Evolutionary conservation across 2,113 vertebrate species (phyloP).

Genomic region (Aplodontia rufa): DNA sequence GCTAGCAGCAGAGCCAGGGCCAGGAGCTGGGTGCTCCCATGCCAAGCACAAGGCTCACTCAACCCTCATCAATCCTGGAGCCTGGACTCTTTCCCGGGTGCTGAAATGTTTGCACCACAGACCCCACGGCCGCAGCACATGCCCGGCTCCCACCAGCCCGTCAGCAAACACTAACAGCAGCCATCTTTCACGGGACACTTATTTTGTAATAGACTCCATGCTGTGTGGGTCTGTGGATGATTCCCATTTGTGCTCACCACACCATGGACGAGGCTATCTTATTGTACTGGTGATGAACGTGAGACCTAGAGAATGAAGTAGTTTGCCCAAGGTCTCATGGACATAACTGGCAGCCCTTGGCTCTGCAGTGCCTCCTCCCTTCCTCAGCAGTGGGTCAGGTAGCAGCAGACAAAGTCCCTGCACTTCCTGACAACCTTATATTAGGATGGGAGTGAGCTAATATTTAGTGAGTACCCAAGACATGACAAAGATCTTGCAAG

Average conservation of each 20-base stretch:
- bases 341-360: background rate
- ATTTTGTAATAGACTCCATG: accelerated
- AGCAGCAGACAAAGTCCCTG: too few species aligned
- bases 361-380: background rate
- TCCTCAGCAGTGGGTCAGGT: background rate
- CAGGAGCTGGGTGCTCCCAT: background rate
- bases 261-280: background rate
- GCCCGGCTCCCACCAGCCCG: background rate
- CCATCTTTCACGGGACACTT: background rate
- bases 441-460: background rate
- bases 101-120: background rate
- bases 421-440: background rate
- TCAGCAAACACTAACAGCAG: background rate
- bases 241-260: background rate
- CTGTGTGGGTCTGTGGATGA: background rate
- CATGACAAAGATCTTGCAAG: background rate
- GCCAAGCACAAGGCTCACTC: background rate
- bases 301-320: background rate
- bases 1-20: background rate
- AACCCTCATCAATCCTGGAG: background rate
- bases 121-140: background rate
- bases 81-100: background rate
- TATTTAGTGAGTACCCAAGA: background rate
- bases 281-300: background rate
- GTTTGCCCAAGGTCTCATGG: background rate